Base-by-base conservation (phyloP, 1,140 invertebrate species). In the Drosophila sp. region DNA sequence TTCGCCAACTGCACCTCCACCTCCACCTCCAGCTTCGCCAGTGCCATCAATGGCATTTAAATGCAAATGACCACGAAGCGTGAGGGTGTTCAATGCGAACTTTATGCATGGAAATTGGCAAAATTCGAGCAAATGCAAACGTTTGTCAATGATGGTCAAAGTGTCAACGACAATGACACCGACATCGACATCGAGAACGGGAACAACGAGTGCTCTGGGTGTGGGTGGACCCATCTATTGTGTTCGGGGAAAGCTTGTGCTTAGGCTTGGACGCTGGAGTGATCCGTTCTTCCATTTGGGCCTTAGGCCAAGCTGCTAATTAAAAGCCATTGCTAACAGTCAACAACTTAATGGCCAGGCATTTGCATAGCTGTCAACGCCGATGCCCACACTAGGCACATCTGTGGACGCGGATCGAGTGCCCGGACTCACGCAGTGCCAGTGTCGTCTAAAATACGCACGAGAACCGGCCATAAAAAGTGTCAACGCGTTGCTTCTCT, bases 281-380 rank as follows among this genome's bases (percentile, higher is more conserved):
- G 66, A 6, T 33, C 47, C 6, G 55, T 64, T 40, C 55, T 38
- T 35, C 50, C 47, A 35, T 30, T 35, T 32, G 33, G 75, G 70
- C 76, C 57, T 61, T 55, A 64, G 80, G 79, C 65, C 71, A 76
- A 57, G 66, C 40, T 72, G 79, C 70, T 86, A 86, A 86, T 86
- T 86, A 86, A 87, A 86, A 83, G 84, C 85, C 83, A 86, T 86
- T 79, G 83, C 82, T 87, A 86, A 86, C 74, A 89, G 83, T 72
- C 84, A 86, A 86, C 80, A 80, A 79, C 76, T 82, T 86, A 86
- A 86, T 86, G 84, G 83, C 67, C 72, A 83, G 57, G 72, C 80
- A 86, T 86, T 86, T 86, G 83, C 83, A 86, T 86, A 83, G 79
- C 79, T 89, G 79, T 89, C 83, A 83, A 68, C 84, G 79, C 50